Evolutionary conservation across 2,113 vertebrate species (phyloP), one percentile per base, ranked within the genome.

Genomic region (Anguilla rostrata): DNA sequence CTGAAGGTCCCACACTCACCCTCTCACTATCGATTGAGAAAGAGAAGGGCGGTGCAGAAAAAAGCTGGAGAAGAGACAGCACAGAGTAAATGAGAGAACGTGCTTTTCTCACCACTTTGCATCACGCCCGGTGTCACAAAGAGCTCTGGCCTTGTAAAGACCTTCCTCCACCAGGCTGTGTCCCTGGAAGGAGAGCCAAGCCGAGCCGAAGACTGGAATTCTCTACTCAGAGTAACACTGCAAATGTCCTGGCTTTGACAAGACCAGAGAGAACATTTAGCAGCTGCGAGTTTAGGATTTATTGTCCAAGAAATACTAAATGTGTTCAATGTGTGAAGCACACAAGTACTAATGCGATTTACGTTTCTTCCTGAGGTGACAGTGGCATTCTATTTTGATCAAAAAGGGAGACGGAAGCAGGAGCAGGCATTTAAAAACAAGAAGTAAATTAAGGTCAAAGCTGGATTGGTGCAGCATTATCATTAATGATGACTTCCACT

Each of bases 181-280:
- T 53, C 49, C 12, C 12, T 11, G 11, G 12, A 53, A 11, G 49
- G 49, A 12, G 7, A 53, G 7, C 49, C 49, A 6, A 53, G 8
- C 49, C 2, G 49, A 14, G 49, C 11, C 2, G 12, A 53, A 53
- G 49, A 46, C 43, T 8, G 43, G 43, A 53, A 11, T 53, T 53
- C 49, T 53, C 49, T 53, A 53, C 8, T 2, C 49, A 14, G 49
- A 11, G 49, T 53, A 53, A 53, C 9, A 11, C 7, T 53, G 49
- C 6, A 6, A 6, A 6, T 46, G 43, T 46, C 43, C 18, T n/a
- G 46, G 26, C 49, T 85, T 57, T 40, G 29, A 29, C 56, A 34
- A 14, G 78, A 79, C 22, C 78, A 41, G 78, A 49, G 49, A 78
- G 83, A 40, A 85, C 84, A 84, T 84, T 63, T 84, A 63, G 84